Percentiles rank a stretch among this genome's conserved stretches.
These are phyloP conservation scores for Melanocharis versteri DNA, from an alignment of 2,113 vertebrate genomes.

Conservation along the genomic window DNA sequence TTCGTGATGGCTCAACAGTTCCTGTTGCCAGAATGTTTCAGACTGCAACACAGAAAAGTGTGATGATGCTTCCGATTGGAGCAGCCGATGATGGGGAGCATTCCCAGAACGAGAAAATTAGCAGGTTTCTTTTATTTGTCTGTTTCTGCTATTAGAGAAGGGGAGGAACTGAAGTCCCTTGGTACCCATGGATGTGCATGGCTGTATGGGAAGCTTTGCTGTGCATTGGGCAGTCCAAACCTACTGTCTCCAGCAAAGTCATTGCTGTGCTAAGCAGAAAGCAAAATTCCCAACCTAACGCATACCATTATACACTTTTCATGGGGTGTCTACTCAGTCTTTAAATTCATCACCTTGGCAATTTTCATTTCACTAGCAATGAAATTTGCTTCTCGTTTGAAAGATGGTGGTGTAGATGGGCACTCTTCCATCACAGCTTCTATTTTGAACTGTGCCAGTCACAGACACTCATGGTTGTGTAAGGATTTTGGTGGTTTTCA, in stretches of 20 bases:
- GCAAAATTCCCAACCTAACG: neutral
- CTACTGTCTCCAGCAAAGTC: neutral
- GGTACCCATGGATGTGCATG: neutral
- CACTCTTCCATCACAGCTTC: neutral
- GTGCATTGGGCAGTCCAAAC: neutral
- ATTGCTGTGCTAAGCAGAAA: neutral
- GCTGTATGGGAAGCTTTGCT: neutral
- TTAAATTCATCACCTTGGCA: neutral
- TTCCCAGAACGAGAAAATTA: conserved; percentile 82
- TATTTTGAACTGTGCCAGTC: neutral
- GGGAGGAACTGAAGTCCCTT: neutral
- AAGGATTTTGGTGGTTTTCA: neutral
- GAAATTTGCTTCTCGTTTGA: neutral
- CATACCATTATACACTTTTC: fast-evolving
- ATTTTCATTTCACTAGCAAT: neutral
- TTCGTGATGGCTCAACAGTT: conserved; percentile 77
- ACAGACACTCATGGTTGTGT: neutral
- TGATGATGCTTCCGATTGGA: conserved; percentile 77
- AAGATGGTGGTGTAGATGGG: fast-evolving
- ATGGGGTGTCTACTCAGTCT: neutral
- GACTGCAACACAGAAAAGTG: conserved; percentile 62
- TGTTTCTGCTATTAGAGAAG: neutral
- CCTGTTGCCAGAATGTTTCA: conserved; percentile 75
- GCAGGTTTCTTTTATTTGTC: conserved; percentile 66
- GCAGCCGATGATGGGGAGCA: conserved; percentile 74